phyloP scores from a whole-genome alignment of 2,113 vertebrate species.

The Tympanuchus pallidicinctus region DNA sequence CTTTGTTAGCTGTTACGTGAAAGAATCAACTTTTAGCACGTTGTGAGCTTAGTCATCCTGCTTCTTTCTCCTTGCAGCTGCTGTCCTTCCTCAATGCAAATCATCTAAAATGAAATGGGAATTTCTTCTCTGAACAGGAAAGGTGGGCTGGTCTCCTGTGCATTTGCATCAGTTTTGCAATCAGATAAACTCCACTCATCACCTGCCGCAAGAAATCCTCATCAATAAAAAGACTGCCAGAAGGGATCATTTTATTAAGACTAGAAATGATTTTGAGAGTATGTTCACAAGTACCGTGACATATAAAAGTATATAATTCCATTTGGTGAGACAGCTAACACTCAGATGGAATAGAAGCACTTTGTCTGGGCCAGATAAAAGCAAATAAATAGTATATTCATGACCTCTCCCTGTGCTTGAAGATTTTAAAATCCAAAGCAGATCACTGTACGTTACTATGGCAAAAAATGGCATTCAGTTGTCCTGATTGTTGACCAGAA shows the following conservation, averaged over 20 bases:
- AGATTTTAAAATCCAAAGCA: conserved; percentile 1
- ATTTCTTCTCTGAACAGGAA: not conserved
- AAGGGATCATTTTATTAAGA: conserved; percentile 45
- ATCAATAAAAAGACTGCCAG: conserved; percentile 34
- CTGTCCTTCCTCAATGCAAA: not conserved
- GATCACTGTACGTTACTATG: not conserved
- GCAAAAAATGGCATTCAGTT: not conserved
- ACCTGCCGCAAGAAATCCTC: conserved; percentile 58
- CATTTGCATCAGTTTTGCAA: conserved; percentile 52
- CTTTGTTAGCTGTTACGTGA: not conserved
- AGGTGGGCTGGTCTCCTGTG: not conserved
- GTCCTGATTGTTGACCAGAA: not conserved
- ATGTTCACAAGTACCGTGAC: conserved; percentile 51
- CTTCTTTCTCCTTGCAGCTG: not conserved
- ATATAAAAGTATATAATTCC: conserved; percentile 55
- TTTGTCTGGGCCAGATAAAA: not conserved
- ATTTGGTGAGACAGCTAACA: conserved; percentile 57
- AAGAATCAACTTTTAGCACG: not conserved
- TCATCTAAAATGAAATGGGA: not conserved
- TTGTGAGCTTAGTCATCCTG: not conserved
- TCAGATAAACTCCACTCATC: conserved; percentile 59
- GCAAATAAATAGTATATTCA: not conserved
- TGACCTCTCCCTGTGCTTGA: not conserved
- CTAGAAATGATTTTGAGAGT: conserved; percentile 42
- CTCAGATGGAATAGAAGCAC: conserved; percentile 41